Conservation (phyloP, 2,888 invertebrate species). For the Rotaria socialis region DNA sequence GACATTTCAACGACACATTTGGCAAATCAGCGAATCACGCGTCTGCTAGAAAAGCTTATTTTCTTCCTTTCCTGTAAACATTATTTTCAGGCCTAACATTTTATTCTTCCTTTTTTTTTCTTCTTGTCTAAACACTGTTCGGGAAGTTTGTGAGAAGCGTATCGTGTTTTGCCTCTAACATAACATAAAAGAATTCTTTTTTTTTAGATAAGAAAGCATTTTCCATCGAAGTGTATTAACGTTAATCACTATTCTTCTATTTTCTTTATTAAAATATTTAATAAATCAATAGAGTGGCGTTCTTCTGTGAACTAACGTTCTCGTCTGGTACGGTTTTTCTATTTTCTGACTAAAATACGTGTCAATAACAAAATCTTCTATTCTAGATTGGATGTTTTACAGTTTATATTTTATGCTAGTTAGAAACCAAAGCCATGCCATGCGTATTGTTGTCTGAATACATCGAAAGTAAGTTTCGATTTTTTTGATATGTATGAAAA, state of each 20-base stretch:
- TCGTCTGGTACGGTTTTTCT: background rate
- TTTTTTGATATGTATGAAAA: background rate
- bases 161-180: background rate
- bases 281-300: constrained; percentile 33
- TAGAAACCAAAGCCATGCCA: background rate
- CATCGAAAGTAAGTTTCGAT: background rate
- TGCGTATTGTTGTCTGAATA: constrained; percentile 20
- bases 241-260: background rate
- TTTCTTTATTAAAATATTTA: background rate
- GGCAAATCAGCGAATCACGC: background rate
- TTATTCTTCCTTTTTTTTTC: background rate
- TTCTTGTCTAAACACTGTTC: background rate
- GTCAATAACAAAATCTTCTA: background rate
- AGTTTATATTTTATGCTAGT: background rate
- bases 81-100: background rate
- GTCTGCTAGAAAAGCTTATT: background rate
- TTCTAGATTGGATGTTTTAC: constrained; percentile 27
- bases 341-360: background rate
- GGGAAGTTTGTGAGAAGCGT: background rate
- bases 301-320: constrained; percentile 1
- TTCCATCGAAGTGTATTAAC: background rate
- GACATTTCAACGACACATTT: background rate
- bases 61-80: background rate
- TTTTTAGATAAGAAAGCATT: background rate
- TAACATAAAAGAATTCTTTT: too few relatives aligned